Conservation (phyloP, 1,140 invertebrate species). For the Elysia chlorotica region DNA sequence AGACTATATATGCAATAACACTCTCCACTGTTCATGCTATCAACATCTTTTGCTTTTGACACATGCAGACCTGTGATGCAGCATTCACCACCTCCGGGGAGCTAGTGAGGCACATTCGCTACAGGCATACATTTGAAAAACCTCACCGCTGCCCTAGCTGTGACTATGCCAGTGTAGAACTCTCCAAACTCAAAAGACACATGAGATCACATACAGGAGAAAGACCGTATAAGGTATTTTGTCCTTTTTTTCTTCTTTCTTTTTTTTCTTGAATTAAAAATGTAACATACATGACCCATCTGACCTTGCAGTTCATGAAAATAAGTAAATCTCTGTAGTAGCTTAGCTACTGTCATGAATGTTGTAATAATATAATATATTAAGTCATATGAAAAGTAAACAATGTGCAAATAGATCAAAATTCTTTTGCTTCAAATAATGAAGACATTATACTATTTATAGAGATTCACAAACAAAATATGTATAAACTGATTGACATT, state of each 20-base stretch:
- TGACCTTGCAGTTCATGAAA: too few relatives aligned
- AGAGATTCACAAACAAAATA: background rate
- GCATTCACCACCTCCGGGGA: slow-evolving; percentile 96
- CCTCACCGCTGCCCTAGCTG: slow-evolving; percentile 93
- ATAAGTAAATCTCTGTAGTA: too few relatives aligned
- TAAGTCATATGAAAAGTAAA: too few relatives aligned
- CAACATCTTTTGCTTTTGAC: too few relatives aligned
- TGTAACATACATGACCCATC: too few relatives aligned
- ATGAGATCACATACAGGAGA: slow-evolving; percentile 89
- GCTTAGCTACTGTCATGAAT: too few relatives aligned
- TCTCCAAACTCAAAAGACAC: slow-evolving; percentile 90
- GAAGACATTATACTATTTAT: background rate
- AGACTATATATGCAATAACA: too few relatives aligned
- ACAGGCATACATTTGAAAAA: slow-evolving; percentile 89
- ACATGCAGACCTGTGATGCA: slow-evolving; percentile 78
- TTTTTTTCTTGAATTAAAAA: too few relatives aligned
- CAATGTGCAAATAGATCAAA: too few relatives aligned
- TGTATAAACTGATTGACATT: too few relatives aligned
- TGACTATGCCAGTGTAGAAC: slow-evolving; percentile 92
- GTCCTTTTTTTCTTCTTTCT: background rate
- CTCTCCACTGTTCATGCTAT: too few relatives aligned
- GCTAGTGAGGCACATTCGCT: slow-evolving; percentile 86
- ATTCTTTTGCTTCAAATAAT: background rate
- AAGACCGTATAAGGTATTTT: slow-evolving; percentile 58
- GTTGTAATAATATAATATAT: too few relatives aligned